Evolutionary conservation across 2,888 invertebrate genomes (phyloP).

Genomic region (Andricus curvator): DNA sequence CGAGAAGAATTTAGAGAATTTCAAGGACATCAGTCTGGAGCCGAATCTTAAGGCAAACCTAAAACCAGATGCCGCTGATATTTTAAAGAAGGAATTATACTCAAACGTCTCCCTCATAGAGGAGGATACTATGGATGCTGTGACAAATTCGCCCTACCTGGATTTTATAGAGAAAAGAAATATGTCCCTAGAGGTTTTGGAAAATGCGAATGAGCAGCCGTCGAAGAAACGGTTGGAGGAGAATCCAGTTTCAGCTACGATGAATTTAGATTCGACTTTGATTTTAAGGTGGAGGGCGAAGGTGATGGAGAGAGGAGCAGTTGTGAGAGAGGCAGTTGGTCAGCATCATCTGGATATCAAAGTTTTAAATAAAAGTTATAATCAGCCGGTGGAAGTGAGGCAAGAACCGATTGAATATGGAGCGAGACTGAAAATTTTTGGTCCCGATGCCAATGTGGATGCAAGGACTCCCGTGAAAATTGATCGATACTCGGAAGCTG

Average conservation of each 20-base stretch:
- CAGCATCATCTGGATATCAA: slow-evolving; percentile 85
- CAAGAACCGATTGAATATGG: slow-evolving; percentile 69
- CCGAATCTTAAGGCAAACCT: no score
- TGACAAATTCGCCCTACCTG: slow-evolving; percentile 74
- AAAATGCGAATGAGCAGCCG: slow-evolving; percentile 61
- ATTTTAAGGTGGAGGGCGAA: slow-evolving; percentile 80
- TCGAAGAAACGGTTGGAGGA: slow-evolving; percentile 55
- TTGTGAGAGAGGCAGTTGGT: slow-evolving; percentile 82
- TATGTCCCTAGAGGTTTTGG: slow-evolving; percentile 64
- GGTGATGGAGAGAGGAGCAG: slow-evolving; percentile 80
- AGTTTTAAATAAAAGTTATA: slow-evolving; percentile 81
- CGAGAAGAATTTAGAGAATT: background rate
- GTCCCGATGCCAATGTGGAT: slow-evolving; percentile 76
- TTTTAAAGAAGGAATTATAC: slow-evolving; percentile 56
- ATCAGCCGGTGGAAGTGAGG: slow-evolving; percentile 76
- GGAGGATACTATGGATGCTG: slow-evolving; percentile 61
- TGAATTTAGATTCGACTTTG: slow-evolving; percentile 72
- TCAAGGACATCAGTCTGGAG: background rate
- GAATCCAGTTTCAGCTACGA: slow-evolving; percentile 56
- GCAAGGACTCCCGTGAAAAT: slow-evolving; percentile 63
- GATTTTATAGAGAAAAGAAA: slow-evolving; percentile 79
- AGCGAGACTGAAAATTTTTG: slow-evolving; percentile 73
- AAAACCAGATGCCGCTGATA: background rate
- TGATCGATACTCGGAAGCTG: slow-evolving; percentile 64
- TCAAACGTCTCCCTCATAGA: slow-evolving; percentile 74